phyloP scores from a whole-genome alignment of 2,113 vertebrate genomes.

The Herpailurus yagouaroundi region DNA sequence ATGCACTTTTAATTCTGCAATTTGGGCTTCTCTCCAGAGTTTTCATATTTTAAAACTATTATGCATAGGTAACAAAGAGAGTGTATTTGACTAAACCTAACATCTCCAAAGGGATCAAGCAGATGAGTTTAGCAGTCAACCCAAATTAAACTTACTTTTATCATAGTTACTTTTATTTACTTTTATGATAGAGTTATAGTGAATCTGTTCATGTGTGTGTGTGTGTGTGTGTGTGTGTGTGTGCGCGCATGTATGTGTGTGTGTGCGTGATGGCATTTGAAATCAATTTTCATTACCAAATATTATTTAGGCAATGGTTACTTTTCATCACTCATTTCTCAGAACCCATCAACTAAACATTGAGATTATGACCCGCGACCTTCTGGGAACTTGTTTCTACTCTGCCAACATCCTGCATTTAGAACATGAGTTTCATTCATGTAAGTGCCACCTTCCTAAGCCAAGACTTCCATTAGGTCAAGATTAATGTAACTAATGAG shows the following conservation, averaged over 20 bases:
- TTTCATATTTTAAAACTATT: conserved; percentile 14
- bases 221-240: not conserved
- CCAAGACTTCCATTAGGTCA: conserved; percentile 77
- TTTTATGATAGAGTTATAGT: not conserved
- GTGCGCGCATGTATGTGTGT: not conserved
- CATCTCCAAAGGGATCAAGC: not conserved
- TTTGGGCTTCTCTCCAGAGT: not conserved
- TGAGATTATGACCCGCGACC: conserved; percentile 31
- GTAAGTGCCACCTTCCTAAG: conserved; percentile 64
- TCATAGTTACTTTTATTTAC: not conserved
- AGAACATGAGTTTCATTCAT: conserved; percentile 54
- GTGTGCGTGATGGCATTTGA: not conserved
- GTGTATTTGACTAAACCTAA: not conserved
- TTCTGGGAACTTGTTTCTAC: conserved; percentile 47
- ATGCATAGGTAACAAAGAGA: not conserved
- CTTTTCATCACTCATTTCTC: conserved; percentile 65
- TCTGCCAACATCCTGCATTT: conserved; percentile 48
- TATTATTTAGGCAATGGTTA: not conserved
- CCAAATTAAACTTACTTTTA: conserved; percentile 30
- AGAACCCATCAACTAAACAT: conserved; percentile 37
- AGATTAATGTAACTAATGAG: conserved; percentile 70
- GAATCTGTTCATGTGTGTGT: not conserved
- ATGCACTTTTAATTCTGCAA: conserved; percentile 33
- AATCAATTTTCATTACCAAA: conserved; percentile 21
- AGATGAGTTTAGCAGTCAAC: not conserved